These are phyloP conservation scores for Macquaria ambigua DNA, from an alignment of 2,113 vertebrate genomes.

Conservation along the genomic window DNA sequence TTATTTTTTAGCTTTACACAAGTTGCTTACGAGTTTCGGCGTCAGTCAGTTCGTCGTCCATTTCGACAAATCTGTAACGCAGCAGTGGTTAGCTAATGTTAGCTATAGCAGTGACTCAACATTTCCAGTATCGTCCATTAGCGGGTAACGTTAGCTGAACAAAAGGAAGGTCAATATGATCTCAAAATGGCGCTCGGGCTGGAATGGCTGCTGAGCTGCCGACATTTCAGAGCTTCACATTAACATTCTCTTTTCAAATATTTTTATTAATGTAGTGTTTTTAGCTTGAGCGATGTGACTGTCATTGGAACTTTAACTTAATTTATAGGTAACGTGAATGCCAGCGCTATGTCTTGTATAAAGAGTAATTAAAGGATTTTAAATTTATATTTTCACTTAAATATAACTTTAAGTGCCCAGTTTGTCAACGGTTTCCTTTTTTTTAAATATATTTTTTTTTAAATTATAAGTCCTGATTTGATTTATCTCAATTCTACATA, in stretches of 20 bases:
- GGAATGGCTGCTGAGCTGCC: constrained; percentile 19
- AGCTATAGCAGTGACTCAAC: constrained; percentile 57
- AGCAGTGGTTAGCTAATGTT: not conserved
- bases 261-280: not conserved
- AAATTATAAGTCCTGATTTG: not conserved
- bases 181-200: constrained; percentile 77
- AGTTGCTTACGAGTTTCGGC: rapidly evolving
- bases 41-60: not conserved
- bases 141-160: constrained; percentile 51
- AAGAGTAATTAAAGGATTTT: too few relatives aligned
- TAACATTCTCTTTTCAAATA: not conserved
- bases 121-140: constrained; percentile 69
- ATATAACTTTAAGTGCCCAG: too few relatives aligned
- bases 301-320: too few relatives aligned
- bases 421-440: too few relatives aligned
- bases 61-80: not conserved
- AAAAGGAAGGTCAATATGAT: constrained; percentile 62
- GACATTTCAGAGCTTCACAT: rapidly evolving
- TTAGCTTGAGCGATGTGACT: not conserved
- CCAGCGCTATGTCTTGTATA: not conserved
- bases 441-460: too few relatives aligned
- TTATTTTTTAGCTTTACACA: not conserved
- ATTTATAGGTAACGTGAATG: too few relatives aligned
- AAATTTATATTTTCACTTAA: too few relatives aligned
- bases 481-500: not conserved